Conservation (phyloP, 2,113 vertebrate species). For the Bubalus kerabau region DNA sequence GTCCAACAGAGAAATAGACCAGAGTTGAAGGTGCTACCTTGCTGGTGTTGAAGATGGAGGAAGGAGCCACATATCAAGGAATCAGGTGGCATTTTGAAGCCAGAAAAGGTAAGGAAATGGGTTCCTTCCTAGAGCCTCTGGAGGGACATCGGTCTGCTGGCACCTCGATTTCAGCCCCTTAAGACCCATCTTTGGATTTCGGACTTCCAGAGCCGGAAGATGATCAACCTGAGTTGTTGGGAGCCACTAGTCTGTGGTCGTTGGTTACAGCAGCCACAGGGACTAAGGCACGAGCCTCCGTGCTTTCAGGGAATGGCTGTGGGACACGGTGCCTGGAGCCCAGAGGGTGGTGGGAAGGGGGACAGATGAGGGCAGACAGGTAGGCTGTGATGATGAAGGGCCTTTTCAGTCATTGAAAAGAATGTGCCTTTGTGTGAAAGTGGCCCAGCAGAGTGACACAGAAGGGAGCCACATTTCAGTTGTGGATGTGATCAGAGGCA, state of each 20-base stretch:
- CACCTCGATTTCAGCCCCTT: not conserved
- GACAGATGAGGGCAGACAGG: not conserved
- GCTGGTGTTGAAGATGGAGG: not conserved
- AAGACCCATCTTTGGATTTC: not conserved
- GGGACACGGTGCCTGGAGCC: not conserved
- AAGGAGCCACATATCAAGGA: not conserved
- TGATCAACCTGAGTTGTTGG: not conserved
- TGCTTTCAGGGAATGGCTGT: not conserved
- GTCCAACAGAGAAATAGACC: not conserved
- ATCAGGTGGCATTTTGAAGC: not conserved
- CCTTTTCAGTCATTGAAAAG: not conserved
- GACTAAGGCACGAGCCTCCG: not conserved
- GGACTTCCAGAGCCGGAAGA: not conserved
- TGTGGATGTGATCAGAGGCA: not conserved
- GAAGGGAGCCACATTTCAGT: not conserved
- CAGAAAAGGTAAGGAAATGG: not conserved
- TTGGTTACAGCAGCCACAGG: not conserved
- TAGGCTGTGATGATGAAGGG: not conserved
- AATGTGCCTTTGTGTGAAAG: not conserved
- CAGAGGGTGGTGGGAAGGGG: not conserved
- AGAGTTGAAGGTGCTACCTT: rapidly evolving
- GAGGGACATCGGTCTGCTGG: not conserved
- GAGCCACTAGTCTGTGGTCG: not conserved
- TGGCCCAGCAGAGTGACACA: not conserved
- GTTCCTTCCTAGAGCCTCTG: not conserved